Base-by-base conservation (phyloP, 2,797 vertebrate species). In the Sciurus carolinensis region DNA sequence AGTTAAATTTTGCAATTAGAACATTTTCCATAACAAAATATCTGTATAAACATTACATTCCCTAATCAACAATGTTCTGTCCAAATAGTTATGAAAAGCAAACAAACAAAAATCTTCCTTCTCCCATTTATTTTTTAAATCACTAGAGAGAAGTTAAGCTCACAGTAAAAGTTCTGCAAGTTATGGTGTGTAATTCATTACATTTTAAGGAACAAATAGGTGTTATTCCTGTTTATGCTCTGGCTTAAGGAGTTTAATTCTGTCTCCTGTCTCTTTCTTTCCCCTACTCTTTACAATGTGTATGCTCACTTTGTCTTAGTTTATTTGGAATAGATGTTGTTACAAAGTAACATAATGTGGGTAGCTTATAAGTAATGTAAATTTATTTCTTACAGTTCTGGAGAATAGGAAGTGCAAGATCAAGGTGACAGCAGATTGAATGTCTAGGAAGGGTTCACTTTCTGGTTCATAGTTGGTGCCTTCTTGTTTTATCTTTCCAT, bases 21-120 rank as follows among this genome's bases (percentile, higher is more conserved):
- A 39, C 17, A 20, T 39, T 86, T 69, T 81, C 64, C 87, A 20
- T 50, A 93, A 72, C 39, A 64, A 86, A 91, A 91, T 75, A 92
- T 75, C 18, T 67, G 3, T 77, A 22, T 47, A 73, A 69, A 52
- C 17, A 75, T 73, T 71, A 24, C 80, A 6, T 67, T 79, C 1
- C 44, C 20, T 90, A 82, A 69, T 71, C 28, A 75, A 79, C 15
- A 81, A 6, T 79, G 20, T 50, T 54, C 24, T 91, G 42, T 67
- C 7, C 5, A 66, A 44, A 82, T 62, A 86, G 12, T 80, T 89
- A 42, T 50, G 47, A 86, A 87, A 92, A 88, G 10, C 10, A 89
- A 84, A 7, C 10, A 89, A 84, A 87, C 44, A 75, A 69, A 64
- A 42, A n/a, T 36, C 3, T 1, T 85, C 44, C 36, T 59, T 77